A percentile compares a stretch with the other conserved stretches of the same genome.
These are phyloP conservation scores for Harmothoe impar DNA, from an alignment of 2,888 invertebrate genomes.

Conservation along the genomic window DNA sequence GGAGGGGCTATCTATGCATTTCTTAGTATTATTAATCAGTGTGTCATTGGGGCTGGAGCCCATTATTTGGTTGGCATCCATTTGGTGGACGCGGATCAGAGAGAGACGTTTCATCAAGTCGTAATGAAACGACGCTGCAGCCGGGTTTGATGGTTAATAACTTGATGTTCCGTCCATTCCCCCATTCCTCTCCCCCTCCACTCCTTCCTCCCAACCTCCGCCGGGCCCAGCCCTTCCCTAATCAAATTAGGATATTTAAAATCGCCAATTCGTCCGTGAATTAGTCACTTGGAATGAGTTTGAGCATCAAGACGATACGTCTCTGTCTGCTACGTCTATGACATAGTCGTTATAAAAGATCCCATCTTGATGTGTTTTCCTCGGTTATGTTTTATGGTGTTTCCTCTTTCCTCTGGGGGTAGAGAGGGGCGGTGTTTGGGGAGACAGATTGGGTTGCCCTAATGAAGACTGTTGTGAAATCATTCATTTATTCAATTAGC, in stretches of 20 bases:
- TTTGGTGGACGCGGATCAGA: neutral
- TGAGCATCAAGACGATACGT: conserved; percentile 11
- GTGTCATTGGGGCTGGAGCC: neutral
- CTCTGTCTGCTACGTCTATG: neutral
- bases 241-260: conserved; percentile 45
- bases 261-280: neutral
- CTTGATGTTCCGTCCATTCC: neutral
- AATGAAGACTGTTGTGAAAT: conserved; percentile 1
- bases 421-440: neutral
- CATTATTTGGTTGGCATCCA: neutral
- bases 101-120: conserved; percentile 23
- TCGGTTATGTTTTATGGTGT: neutral
- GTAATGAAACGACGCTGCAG: conserved; percentile 18
- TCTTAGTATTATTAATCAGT: conserved; percentile 24
- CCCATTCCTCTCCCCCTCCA: neutral
- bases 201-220: neutral
- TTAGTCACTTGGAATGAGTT: neutral
- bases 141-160: conserved; percentile 8
- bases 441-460: neutral
- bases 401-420: no score
- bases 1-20: neutral
- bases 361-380: neutral
- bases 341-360: neutral
- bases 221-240: neutral
- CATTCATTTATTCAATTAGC: conserved; percentile 35